Evolutionary conservation across 2,888 invertebrate genomes (phyloP), one percentile per base, ranked within the genome.

Genomic region (Spodoptera picta): DNA sequence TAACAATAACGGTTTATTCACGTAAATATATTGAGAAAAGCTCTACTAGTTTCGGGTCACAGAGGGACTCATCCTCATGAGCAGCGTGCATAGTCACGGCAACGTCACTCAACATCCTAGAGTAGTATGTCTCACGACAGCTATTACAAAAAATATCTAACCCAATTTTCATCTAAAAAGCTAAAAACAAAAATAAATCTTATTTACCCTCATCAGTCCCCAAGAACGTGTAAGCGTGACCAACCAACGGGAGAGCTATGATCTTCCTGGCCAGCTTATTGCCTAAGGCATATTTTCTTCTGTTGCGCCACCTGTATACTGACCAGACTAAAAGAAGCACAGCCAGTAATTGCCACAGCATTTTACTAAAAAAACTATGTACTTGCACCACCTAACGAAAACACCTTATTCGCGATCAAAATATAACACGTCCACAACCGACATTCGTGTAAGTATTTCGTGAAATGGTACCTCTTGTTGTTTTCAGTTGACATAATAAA

Each of bases 211-310:
- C 82, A 64, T 75, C 76, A 10, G 53, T 64, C 4, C 83, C 83
- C 12, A 82, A 41, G 41, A 83, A 79, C 31, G 75, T 48, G 42
- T 82, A 83, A 12, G 77, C 59, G 43, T 83, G 83, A 14, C 83
- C 83, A 1, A 83, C 42, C 4, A 83, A 51, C 1, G 82, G 83
- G 12, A 80, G 49, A 3, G 69, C 49, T 50, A 60, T 55, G 41
- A 58, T 47, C 14, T 65, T 62, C n/a, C 73, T 71, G 27, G 64
- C 72, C 11, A 80, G 19, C 19, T 73, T 63, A 1, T 58, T 54
- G 19, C 68, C 70, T n/a, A 80, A 53, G 14, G 68, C 62, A 7
- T 72, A 50, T 55, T 81, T 49, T 14, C 55, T 60, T 14, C 82
- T 72, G 3, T 65, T 74, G 44, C 65, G 65, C 81, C 80, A 80